Percentiles rank a stretch among this genome's conserved stretches.
These are phyloP conservation scores for Argya squamiceps DNA, from an alignment of 2,797 vertebrate genomes.

Conservation along the genomic window DNA sequence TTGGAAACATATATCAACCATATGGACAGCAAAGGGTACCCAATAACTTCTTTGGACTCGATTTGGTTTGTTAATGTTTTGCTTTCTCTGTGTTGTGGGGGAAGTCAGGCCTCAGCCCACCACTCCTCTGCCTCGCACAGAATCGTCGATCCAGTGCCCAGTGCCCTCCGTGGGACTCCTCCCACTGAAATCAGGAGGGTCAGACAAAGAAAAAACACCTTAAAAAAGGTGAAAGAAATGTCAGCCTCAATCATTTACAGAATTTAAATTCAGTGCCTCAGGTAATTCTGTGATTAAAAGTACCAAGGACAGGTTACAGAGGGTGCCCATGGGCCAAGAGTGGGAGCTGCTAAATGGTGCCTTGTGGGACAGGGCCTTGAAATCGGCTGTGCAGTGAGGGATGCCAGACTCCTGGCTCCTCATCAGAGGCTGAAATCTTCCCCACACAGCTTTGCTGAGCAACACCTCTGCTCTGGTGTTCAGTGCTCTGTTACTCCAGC, in stretches of 20 bases:
- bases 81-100: background rate
- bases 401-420: background rate
- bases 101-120: background rate
- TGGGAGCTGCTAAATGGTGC: background rate
- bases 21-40: constrained; percentile 50
- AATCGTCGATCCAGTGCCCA: accelerated
- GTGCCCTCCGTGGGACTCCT: background rate
- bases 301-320: background rate
- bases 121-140: accelerated
- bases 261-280: background rate
- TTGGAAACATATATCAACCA: constrained; percentile 37
- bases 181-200: background rate
- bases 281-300: background rate
- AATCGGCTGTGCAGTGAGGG: background rate
- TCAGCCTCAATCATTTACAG: background rate
- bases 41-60: constrained; percentile 32
- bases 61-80: constrained; percentile 49
- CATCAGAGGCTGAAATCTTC: background rate
- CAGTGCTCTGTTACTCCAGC: background rate
- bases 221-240: background rate
- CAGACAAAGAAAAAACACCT: background rate
- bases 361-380: background rate
- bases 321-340: no score
- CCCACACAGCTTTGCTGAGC: background rate
- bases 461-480: background rate